Conservation (phyloP, 2,888 invertebrate species). For the Ctena decussata region DNA sequence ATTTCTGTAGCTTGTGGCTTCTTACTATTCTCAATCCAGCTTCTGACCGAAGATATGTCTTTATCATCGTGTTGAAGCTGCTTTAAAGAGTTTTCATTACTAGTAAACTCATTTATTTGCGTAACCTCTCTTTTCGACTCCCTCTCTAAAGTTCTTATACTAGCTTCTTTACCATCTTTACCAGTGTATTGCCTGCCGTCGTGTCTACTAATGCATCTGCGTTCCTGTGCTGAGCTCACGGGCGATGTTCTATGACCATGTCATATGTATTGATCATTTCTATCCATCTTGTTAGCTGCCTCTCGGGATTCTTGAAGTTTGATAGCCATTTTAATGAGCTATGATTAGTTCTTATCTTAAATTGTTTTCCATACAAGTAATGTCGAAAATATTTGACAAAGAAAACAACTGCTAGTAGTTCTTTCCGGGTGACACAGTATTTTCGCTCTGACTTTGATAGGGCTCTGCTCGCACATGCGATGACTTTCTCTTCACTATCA, state of each 20-base stretch:
- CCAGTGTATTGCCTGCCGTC: background rate
- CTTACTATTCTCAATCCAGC: background rate
- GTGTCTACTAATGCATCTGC: background rate
- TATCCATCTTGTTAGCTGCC: background rate
- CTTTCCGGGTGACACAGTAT: background rate
- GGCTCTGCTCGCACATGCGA: background rate
- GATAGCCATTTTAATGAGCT: background rate
- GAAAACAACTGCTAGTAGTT: background rate
- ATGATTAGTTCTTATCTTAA: background rate
- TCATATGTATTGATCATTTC: background rate
- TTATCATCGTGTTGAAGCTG: background rate
- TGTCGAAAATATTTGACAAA: background rate
- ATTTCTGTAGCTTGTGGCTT: background rate
- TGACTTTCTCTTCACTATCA: background rate
- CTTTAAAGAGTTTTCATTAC: background rate
- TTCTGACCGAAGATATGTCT: background rate
- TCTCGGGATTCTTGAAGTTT: background rate
- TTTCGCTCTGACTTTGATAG: background rate
- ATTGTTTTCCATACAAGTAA: background rate
- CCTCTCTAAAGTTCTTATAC: background rate
- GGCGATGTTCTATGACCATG: background rate
- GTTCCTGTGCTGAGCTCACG: background rate
- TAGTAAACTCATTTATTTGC: too few relatives aligned
- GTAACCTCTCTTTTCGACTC: background rate
- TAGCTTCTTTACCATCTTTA: background rate